phyloP scores from a whole-genome alignment of 2,888 invertebrate species.

The Lasioglossum figueresi region DNA sequence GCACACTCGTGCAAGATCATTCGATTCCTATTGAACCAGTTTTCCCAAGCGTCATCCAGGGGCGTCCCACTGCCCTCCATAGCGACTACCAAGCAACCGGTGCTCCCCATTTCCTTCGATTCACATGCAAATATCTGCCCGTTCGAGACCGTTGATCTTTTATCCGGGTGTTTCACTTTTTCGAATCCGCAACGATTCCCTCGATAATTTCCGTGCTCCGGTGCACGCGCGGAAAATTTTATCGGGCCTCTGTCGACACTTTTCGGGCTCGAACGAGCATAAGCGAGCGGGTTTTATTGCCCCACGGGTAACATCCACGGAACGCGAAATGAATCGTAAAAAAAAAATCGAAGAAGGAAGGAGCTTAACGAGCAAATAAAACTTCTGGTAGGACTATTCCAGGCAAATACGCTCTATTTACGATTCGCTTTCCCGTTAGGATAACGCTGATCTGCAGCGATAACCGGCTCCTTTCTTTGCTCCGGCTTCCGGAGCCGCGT shows the following conservation, averaged over 20 bases:
- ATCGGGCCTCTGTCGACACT: constrained; percentile 30
- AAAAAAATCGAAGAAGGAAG: constrained; percentile 11
- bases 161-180: background rate
- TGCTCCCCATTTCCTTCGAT: constrained; percentile 9
- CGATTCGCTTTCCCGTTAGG: constrained; percentile 42
- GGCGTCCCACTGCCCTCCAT: constrained; percentile 30
- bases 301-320: constrained; percentile 15
- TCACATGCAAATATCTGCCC: constrained; percentile 44
- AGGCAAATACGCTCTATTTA: constrained; percentile 56
- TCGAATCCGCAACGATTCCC: constrained; percentile 6
- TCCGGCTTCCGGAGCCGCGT: constrained; percentile 18
- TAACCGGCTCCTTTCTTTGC: constrained; percentile 15
- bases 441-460: constrained; percentile 38
- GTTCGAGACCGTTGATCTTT: constrained; percentile 29
- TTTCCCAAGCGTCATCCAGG: background rate
- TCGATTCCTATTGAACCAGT: background rate
- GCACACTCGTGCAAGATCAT: background rate
- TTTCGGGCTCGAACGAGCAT: constrained; percentile 36
- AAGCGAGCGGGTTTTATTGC: constrained; percentile 43
- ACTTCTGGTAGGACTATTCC: constrained; percentile 23
- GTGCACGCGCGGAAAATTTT: constrained; percentile 16
- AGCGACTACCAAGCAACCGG: background rate
- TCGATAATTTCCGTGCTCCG: constrained; percentile 35
- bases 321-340: constrained; percentile 61
- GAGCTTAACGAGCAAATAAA: constrained; percentile 53